Conservation (phyloP, 2,797 vertebrate genomes). For the Paguma larvata region DNA sequence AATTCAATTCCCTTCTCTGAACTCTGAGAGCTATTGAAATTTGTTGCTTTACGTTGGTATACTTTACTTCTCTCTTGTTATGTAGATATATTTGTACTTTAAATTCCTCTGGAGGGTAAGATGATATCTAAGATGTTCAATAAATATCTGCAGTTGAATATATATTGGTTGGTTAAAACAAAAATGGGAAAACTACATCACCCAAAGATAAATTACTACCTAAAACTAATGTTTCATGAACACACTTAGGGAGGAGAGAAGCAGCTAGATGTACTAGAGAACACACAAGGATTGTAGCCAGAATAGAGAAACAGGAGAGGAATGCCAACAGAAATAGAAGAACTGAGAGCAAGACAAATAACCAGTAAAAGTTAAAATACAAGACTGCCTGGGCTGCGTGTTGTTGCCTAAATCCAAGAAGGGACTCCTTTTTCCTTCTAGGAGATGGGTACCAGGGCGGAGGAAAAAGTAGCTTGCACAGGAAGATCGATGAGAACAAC, state of each 20-base stretch:
- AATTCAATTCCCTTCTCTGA: background rate
- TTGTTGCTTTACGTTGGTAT: background rate
- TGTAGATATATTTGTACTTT: conserved; percentile 30
- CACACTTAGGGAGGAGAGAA: background rate
- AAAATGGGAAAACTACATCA: background rate
- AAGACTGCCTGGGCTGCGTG: background rate
- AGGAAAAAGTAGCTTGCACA: background rate
- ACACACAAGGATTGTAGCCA: background rate
- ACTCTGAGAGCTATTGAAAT: background rate
- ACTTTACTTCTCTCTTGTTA: background rate
- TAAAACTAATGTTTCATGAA: conserved; percentile 21
- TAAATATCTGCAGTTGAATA: conserved; percentile 20
- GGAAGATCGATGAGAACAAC: background rate
- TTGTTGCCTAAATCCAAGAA: background rate
- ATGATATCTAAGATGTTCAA: conserved; percentile 34
- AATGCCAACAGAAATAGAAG: background rate
- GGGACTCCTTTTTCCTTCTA: background rate
- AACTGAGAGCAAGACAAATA: background rate
- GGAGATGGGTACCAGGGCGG: background rate
- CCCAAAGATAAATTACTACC: background rate
- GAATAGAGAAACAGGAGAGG: background rate
- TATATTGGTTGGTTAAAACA: conserved; percentile 15
- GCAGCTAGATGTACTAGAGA: background rate
- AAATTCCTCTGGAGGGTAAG: background rate
- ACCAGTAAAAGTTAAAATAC: background rate